Base-by-base conservation (phyloP, 2,888 invertebrate species). In the Abrostola triplasia region DNA sequence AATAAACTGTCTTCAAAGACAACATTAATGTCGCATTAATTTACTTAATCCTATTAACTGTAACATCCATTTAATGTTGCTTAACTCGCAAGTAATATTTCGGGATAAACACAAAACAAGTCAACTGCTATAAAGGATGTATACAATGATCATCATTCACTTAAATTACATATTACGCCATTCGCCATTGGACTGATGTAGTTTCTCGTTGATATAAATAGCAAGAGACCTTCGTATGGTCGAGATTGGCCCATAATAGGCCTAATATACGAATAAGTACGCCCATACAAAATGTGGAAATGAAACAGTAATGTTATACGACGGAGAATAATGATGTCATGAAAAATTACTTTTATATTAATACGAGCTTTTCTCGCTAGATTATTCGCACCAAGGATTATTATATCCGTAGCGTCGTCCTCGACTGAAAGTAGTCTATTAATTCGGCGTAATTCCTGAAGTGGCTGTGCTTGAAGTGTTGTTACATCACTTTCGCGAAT, bases 61-160 rank as follows among this genome's bases (percentile, higher is more conserved):
- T 66, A 65, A 61, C 76, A 76, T 76, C 59, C 72, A 76, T 76
- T 70, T 62, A 75, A 76, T 56, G 71, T 61, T 75, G 72, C 66
- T 71, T 66, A 76, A 71, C 73, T 78, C 68, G 73, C 75, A 73
- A 79, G 82, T 77, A 5, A 81, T 71, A 69, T 65, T 60, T 35
- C 11, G 51, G 72, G 64, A 64, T 67, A 76, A 70, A 60, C 53
- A 70, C 55, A 51, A 66, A 73, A 70, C 63, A 63, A 65, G 62
- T 69, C 64, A 64, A 66, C 76, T 72, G 77, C 69, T 73, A 79
- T 77, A 82, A 73, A 82, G 85, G 86, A 87, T 83, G 82, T 79
- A 67, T 65, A 80, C 88, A 87, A 89, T 87, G 83, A 87, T 82
- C 84, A 85, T 86, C 78, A 80, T 81, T 86, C 85, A 84, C 76